Conservation (phyloP, 2,888 invertebrate species). For the Physocephala rufipes region DNA sequence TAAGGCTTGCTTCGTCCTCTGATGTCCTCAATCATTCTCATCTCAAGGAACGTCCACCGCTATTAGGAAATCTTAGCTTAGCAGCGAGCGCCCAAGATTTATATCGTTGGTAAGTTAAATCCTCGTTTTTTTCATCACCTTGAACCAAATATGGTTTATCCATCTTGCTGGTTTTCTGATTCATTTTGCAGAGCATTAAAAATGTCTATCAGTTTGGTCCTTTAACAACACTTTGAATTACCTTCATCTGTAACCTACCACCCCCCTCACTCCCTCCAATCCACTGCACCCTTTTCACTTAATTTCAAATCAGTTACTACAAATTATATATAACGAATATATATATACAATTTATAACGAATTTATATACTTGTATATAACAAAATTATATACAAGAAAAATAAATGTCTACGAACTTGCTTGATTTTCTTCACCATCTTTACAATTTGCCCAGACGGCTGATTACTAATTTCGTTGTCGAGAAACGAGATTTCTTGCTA, state of each 20-base stretch:
- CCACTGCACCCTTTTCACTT: background rate
- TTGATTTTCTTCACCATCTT: too few species aligned
- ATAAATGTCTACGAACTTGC: too few species aligned
- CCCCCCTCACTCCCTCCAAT: background rate
- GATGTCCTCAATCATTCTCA: constrained; percentile 69
- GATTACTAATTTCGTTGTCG: background rate
- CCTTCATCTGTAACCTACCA: background rate
- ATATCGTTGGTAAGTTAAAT: constrained; percentile 66
- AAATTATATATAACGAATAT: too few species aligned
- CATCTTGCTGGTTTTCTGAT: background rate
- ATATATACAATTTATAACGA: too few species aligned
- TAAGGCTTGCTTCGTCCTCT: constrained; percentile 71
- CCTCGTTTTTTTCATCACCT: background rate
- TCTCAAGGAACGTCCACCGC: constrained; percentile 69
- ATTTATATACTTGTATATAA: too few species aligned
- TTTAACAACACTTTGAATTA: too few species aligned
- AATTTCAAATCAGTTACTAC: too few species aligned
- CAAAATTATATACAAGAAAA: too few species aligned
- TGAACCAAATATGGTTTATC: background rate
- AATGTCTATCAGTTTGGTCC: too few species aligned
- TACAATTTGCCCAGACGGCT: too few species aligned
- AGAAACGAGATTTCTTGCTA: background rate
- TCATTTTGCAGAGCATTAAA: too few species aligned
- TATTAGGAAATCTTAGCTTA: constrained; percentile 65
- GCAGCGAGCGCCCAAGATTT: constrained; percentile 67